These are phyloP conservation scores for Augochlorella aurata DNA, from an alignment of 2,888 invertebrate genomes.

Conservation along the genomic window DNA sequence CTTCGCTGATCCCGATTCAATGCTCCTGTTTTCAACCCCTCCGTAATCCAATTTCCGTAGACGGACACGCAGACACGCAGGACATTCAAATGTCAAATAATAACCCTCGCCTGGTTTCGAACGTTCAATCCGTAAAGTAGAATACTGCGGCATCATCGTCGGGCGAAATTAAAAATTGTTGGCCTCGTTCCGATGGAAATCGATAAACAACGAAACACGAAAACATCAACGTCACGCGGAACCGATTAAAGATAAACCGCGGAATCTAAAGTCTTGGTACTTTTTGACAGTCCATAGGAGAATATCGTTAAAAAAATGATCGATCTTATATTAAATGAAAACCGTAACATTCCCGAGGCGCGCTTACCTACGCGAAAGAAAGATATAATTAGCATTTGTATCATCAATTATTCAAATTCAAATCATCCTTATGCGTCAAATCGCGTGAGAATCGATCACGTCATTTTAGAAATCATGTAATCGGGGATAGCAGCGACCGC, in stretches of 20 bases:
- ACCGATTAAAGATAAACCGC: not conserved
- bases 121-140: not conserved
- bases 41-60: constrained; percentile 75
- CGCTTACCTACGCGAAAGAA: not conserved
- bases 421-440: not conserved
- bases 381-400: not conserved
- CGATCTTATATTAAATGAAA: not conserved
- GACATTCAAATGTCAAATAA: constrained; percentile 54
- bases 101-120: constrained; percentile 24
- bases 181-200: not conserved
- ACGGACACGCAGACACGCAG: constrained; percentile 46
- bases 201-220: not conserved
- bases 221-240: not conserved
- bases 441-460: constrained; percentile 19
- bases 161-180: not conserved
- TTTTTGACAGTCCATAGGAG: not conserved
- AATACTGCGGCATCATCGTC: not conserved
- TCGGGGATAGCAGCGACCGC: constrained; percentile 41
- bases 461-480: constrained; percentile 53
- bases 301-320: not conserved
- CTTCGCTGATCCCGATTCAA: constrained; percentile 6
- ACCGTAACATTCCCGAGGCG: not conserved
- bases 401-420: not conserved
- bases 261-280: not conserved
- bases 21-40: constrained; percentile 26